Evolutionary conservation across 2,113 vertebrate genomes (phyloP).

Genomic region (Scophthalmus maximus): DNA sequence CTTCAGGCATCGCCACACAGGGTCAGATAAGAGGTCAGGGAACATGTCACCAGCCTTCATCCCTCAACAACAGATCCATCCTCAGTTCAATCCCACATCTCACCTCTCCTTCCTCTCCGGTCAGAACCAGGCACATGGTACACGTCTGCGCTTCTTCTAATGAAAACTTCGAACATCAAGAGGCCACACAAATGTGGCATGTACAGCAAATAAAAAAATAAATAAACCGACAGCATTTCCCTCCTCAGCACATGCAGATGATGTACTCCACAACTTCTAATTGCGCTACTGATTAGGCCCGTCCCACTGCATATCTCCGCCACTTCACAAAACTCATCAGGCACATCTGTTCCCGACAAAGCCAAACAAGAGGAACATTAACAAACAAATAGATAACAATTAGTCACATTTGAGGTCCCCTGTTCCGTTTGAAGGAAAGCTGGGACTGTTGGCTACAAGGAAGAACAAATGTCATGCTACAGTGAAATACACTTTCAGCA

Average conservation of each 20-base stretch:
- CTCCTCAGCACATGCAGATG: conserved; percentile 54
- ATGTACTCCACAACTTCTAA: conserved; percentile 71
- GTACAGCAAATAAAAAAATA: conserved; percentile 44
- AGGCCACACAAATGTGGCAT: conserved; percentile 15
- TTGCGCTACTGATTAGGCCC: conserved; percentile 74
- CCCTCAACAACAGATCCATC: conserved; percentile 53
- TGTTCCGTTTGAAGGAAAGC: conserved; percentile 61
- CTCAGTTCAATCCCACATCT: conserved; percentile 45
- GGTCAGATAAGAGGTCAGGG: conserved; percentile 61
- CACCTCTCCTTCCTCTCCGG: conserved; percentile 24
- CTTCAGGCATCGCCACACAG: conserved; percentile 57
- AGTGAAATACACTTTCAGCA: conserved; percentile 55
- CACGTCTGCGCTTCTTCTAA: background rate
- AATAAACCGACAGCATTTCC: conserved; percentile 54
- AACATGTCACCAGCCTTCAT: conserved; percentile 46
- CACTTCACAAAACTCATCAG: conserved; percentile 80
- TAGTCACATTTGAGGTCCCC: conserved; percentile 77
- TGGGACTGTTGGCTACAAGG: conserved; percentile 43
- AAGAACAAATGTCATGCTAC: conserved; percentile 41
- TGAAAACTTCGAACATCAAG: conserved; percentile 3
- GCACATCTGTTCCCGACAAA: conserved; percentile 77
- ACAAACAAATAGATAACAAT: conserved; percentile 77
- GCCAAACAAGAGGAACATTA: conserved; percentile 69
- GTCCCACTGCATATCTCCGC: conserved; percentile 65
- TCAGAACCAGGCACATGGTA: background rate